Conservation (phyloP, 1,140 invertebrate species). For the Mactra quadrangularis region DNA sequence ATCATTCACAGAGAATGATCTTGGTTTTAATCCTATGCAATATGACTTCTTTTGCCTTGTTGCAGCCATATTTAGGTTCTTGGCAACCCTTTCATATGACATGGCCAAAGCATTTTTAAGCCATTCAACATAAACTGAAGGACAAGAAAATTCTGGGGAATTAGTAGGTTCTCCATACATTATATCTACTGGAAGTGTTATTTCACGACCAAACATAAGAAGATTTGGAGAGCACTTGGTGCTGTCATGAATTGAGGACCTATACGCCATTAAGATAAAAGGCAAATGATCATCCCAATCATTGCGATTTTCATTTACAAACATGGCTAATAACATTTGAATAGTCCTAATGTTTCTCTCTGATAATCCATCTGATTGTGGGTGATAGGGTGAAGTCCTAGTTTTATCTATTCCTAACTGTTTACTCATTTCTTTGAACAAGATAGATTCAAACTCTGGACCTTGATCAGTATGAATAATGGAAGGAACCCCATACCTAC, state of each 20-base stretch:
- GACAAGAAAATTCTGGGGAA: background rate
- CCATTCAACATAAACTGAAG: constrained; percentile 14
- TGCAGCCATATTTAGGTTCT: background rate
- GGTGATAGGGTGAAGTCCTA: constrained; percentile 60
- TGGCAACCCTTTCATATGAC: background rate
- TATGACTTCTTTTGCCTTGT: constrained; percentile 31
- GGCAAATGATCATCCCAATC: too few species aligned
- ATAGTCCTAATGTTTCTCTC: constrained; percentile 5
- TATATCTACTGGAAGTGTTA: too few species aligned
- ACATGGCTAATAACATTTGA: too few species aligned
- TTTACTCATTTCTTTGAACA: constrained; percentile 62
- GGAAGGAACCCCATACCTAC: constrained; percentile 79
- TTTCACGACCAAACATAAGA: too few species aligned
- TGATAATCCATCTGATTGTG: constrained; percentile 31
- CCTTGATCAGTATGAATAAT: constrained; percentile 81
- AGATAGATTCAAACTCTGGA: constrained; percentile 62
- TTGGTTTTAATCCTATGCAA: constrained; percentile 30
- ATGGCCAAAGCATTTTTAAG: constrained; percentile 7
- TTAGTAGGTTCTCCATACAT: too few species aligned
- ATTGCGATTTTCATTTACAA: too few species aligned
- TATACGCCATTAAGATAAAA: too few species aligned
- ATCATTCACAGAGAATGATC: background rate
- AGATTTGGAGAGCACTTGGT: too few species aligned
- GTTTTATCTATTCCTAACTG: constrained; percentile 60
- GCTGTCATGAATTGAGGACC: too few species aligned